Conservation (phyloP, 2,888 invertebrate genomes). For the Mellilla xanthometata region DNA sequence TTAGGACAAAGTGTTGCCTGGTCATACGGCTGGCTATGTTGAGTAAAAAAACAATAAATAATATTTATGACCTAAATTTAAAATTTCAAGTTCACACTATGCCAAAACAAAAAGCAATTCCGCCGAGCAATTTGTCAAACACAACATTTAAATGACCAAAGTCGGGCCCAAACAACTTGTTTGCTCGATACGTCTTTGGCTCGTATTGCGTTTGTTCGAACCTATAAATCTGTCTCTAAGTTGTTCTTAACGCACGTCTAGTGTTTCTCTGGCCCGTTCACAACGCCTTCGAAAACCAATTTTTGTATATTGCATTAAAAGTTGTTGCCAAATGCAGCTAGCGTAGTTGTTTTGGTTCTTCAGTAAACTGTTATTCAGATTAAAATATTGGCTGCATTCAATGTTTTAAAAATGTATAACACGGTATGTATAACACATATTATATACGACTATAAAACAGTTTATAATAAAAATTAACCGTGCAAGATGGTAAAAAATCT, state of each 20-base stretch:
- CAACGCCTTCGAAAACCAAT: conserved; percentile 75
- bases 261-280: conserved; percentile 69
- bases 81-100: conserved; percentile 39
- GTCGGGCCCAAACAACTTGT: conserved; percentile 69
- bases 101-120: conserved; percentile 58
- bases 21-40: too few relatives aligned
- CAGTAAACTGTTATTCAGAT: conserved; percentile 14
- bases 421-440: too few relatives aligned
- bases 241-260: conserved; percentile 72
- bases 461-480: too few relatives aligned
- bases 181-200: conserved; percentile 61
- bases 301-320: conserved; percentile 71
- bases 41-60: too few relatives aligned
- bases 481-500: too few relatives aligned
- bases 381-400: too few relatives aligned
- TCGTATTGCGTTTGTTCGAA: conserved; percentile 63
- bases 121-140: conserved; percentile 67
- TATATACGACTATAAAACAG: too few relatives aligned
- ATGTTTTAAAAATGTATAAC: too few relatives aligned
- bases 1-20: too few relatives aligned
- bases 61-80: neutral
- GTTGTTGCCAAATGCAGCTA: conserved; percentile 75
- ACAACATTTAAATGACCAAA: conserved; percentile 77
- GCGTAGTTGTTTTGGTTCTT: conserved; percentile 47
- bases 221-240: conserved; percentile 78